Percentiles rank a stretch among this genome's conserved stretches.
Conservation (phyloP, 2,888 invertebrate species). For the Coleophora flavipennella region DNA sequence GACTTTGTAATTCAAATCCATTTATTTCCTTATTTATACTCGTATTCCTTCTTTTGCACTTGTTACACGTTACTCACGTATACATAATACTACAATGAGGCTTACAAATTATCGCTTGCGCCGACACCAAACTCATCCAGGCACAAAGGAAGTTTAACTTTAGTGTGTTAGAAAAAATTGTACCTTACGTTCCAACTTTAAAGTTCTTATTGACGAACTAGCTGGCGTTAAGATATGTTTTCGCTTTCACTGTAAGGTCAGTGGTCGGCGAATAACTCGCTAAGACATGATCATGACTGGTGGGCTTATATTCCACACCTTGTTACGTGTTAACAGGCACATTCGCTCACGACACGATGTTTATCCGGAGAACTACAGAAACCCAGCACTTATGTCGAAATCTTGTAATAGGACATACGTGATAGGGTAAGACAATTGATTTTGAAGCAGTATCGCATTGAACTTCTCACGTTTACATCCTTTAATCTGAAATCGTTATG, state of each 20-base stretch:
- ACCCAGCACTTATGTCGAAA: constrained; percentile 39
- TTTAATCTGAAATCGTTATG: neutral
- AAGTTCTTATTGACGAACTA: constrained; percentile 12
- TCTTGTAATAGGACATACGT: constrained; percentile 51
- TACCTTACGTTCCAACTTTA: constrained; percentile 10
- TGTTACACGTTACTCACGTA: constrained; percentile 62
- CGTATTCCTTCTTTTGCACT: constrained; percentile 50
- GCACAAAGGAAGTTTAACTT: constrained; percentile 38
- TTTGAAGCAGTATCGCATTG: constrained; percentile 15
- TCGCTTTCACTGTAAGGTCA: constrained; percentile 45
- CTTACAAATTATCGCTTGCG: constrained; percentile 68
- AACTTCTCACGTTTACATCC: constrained; percentile 12
- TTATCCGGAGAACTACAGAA: constrained; percentile 56
- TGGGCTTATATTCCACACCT: constrained; percentile 70
- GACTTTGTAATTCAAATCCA: constrained; percentile 44
- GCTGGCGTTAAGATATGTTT: constrained; percentile 30
- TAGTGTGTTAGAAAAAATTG: constrained; percentile 7
- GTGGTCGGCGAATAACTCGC: constrained; percentile 68
- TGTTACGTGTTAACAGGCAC: constrained; percentile 71
- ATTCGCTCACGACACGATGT: constrained; percentile 69
- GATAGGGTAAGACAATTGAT: constrained; percentile 31
- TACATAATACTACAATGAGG: constrained; percentile 66
- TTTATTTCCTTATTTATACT: constrained; percentile 56
- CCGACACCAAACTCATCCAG: constrained; percentile 45
- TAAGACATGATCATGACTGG: constrained; percentile 71